A percentile compares a stretch with the other conserved stretches of the same genome.
Conservation (phyloP, 2,888 invertebrate species). For the Pimpla rufipes region DNA sequence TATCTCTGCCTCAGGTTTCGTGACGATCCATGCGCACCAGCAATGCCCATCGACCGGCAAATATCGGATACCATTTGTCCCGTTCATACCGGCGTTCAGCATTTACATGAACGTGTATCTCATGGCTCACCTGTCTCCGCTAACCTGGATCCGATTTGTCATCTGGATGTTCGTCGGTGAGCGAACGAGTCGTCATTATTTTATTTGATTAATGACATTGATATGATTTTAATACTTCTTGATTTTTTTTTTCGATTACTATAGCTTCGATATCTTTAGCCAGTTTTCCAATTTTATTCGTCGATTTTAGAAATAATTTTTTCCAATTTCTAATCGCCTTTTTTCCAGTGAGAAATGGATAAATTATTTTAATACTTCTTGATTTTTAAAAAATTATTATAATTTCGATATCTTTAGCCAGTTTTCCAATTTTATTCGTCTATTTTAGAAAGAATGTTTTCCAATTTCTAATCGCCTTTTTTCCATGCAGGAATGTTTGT, state of each 20-base stretch:
- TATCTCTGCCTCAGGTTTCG: constrained; percentile 86
- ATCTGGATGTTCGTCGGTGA: constrained; percentile 94
- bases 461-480: not conserved
- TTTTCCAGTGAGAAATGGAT: too few relatives aligned
- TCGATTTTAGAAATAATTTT: too few relatives aligned
- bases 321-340: too few relatives aligned
- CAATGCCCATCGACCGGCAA: constrained; percentile 89
- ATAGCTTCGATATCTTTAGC: too few relatives aligned
- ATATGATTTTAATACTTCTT: too few relatives aligned
- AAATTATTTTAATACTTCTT: too few relatives aligned
- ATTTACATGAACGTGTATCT: constrained; percentile 93
- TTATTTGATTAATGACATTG: too few relatives aligned
- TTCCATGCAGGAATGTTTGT: constrained; percentile 90
- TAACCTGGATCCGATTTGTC: constrained; percentile 94
- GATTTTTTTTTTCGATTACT: too few relatives aligned
- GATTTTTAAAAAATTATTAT: too few relatives aligned
- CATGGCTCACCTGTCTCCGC: constrained; percentile 92
- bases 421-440: not conserved
- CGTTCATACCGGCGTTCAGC: constrained; percentile 91
- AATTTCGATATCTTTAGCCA: too few relatives aligned
- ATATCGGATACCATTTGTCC: constrained; percentile 94
- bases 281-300: too few relatives aligned
- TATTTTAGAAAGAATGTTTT: not conserved
- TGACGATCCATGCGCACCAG: constrained; percentile 92
- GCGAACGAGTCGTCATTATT: constrained; percentile 65